Evolutionary conservation across 2,113 vertebrate genomes (phyloP), one percentile per base, ranked within the genome.

Genomic region (Hemiscyllium ocellatum): DNA sequence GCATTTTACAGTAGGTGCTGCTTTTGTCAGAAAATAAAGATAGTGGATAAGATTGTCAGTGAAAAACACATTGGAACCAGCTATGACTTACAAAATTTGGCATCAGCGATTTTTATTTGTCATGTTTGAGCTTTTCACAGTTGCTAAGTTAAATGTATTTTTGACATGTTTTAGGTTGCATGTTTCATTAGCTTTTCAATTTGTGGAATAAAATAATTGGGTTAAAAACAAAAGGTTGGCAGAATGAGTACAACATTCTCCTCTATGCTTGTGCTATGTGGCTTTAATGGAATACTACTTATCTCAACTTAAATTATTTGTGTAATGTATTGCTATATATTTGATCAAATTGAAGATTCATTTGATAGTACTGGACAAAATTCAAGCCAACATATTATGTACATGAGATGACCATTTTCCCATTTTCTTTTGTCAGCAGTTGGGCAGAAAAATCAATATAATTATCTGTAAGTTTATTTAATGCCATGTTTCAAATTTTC

Each of bases 191-290:
- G 50, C 87, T 61, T 29, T 61, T 8, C 50, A 90, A 33, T 90
- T 90, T 17, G 50, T 90, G 4, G 87, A 90, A 90, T 89, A 50
- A 90, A 52, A 90, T 90, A 90, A 90, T 90, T 65, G 52, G 87
- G 1, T 61, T 90, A 33, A 33, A 61, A 52, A 52, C 7, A 89
- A 56, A 90, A 90, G 1, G 26, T 61, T 90, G 50, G 29, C 52
- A n/a, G 26, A 61, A 56, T 90, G 87, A 90, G 26, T 56, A 26
- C 70, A 29, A 26, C 70, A 26, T 26, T 72, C 24, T 72, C 47
- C 22, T 24, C 22, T 87, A 50, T 52, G 33, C 52, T 15, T 65
- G 15, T 91, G 26, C 6, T 61, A n/a, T 4, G 50, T 61, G 50
- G 50, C 52, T 10, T 15, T 89, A 52, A 3, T 65, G 50, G 87